These are phyloP conservation scores for Melanostoma mellinum DNA, from an alignment of 2,888 invertebrate genomes.

Conservation along the genomic window DNA sequence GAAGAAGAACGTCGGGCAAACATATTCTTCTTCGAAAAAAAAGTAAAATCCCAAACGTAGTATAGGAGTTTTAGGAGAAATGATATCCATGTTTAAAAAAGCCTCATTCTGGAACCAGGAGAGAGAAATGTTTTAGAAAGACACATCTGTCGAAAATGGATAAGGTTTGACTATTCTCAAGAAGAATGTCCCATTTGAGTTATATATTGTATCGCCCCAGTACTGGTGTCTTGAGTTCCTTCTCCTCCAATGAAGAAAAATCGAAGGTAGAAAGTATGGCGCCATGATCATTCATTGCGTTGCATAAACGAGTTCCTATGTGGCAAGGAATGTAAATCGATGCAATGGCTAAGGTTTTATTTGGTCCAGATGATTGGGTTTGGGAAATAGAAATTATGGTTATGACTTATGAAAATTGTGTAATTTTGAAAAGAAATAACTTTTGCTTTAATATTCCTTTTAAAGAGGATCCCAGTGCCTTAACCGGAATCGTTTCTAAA, in stretches of 20 bases:
- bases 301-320: not conserved
- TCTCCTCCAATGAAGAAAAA: not conserved
- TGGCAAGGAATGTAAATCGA: constrained; percentile 11
- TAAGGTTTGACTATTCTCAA: not conserved
- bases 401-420: constrained; percentile 2
- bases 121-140: no score
- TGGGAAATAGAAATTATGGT: not conserved
- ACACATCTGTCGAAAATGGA: no score
- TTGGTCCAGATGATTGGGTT: not conserved
- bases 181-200: no score
- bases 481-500: not conserved
- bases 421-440: constrained; percentile 1
- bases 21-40: no score
- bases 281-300: not conserved
- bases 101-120: not conserved
- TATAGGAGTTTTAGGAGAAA: not conserved
- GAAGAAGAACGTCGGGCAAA: no score
- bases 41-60: no score
- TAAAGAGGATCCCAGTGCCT: constrained; percentile 7
- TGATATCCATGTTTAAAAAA: not conserved
- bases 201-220: not conserved
- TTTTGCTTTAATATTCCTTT: not conserved
- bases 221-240: not conserved
- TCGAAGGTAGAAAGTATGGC: not conserved
- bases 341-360: not conserved